Conservation (phyloP, 2,888 invertebrate genomes). For the Eupithecia inturbata region DNA sequence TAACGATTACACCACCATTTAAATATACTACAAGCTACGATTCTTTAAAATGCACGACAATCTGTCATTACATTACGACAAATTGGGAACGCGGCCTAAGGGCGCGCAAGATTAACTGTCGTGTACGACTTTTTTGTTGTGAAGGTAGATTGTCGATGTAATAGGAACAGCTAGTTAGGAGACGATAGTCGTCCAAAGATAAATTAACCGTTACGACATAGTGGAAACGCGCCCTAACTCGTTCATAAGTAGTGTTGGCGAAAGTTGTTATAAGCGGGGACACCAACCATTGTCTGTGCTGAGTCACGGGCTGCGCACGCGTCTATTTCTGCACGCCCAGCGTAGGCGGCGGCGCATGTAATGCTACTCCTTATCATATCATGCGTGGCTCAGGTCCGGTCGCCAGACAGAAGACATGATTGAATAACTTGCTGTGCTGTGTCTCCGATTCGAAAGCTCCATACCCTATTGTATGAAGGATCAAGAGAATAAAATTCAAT, state of each 20-base stretch:
- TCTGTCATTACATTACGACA: no score
- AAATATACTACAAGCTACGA: no score
- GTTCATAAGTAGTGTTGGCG: slow-evolving; percentile 52
- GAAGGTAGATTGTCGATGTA: no score
- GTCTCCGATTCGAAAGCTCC: neutral
- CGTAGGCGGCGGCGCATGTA: slow-evolving; percentile 70
- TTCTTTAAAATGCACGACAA: no score
- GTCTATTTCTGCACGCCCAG: slow-evolving; percentile 72
- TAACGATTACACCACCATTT: no score
- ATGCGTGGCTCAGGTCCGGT: slow-evolving; percentile 59
- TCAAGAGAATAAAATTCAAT: neutral
- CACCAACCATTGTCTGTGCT: slow-evolving; percentile 75
- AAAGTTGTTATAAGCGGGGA: slow-evolving; percentile 70
- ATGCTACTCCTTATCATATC: slow-evolving; percentile 61
- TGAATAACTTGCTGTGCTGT: slow-evolving; percentile 3
- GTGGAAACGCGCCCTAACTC: neutral
- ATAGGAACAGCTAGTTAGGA: no score
- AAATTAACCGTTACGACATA: no score
- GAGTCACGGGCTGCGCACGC: slow-evolving; percentile 78
- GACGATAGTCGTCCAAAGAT: no score
- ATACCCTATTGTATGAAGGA: neutral
- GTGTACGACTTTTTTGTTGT: no score
- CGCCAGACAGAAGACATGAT: slow-evolving; percentile 57
- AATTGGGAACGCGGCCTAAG: no score
- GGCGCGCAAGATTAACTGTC: no score